phyloP scores from a whole-genome alignment of 2,113 vertebrate genomes.

The Chaetorhynchus papuensis region DNA sequence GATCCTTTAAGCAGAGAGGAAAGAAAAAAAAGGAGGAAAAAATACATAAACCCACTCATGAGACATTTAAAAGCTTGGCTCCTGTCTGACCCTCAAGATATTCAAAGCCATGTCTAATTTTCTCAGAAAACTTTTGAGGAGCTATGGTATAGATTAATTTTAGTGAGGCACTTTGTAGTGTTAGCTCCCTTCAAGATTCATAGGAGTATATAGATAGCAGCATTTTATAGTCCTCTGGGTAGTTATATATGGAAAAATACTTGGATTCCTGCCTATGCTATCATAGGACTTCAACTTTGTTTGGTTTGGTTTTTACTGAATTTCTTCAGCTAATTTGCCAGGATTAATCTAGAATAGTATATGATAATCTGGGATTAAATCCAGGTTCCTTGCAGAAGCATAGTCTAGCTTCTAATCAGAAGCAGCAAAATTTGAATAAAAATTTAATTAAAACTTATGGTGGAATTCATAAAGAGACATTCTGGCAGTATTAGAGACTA shows the following conservation, averaged over 20 bases:
- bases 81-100: not conserved
- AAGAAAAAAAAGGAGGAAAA: fast-evolving
- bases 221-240: not conserved
- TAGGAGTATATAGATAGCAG: not conserved
- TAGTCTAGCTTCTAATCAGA: not conserved
- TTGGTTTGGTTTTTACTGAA: not conserved
- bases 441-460: not conserved
- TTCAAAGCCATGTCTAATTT: not conserved
- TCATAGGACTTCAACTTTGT: not conserved
- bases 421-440: not conserved
- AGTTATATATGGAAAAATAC: not conserved
- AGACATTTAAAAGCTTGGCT: not conserved
- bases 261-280: not conserved
- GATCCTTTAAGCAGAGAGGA: not conserved
- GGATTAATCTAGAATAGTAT: not conserved
- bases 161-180: not conserved
- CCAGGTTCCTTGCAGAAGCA: not conserved
- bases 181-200: not conserved
- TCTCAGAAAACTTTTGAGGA: not conserved
- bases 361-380: not conserved
- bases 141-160: not conserved
- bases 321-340: not conserved
- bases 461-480: not conserved
- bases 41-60: not conserved
- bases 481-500: not conserved